phyloP scores from a whole-genome alignment of 1,140 invertebrate species.

The Trialeurodes vaporariorum region DNA sequence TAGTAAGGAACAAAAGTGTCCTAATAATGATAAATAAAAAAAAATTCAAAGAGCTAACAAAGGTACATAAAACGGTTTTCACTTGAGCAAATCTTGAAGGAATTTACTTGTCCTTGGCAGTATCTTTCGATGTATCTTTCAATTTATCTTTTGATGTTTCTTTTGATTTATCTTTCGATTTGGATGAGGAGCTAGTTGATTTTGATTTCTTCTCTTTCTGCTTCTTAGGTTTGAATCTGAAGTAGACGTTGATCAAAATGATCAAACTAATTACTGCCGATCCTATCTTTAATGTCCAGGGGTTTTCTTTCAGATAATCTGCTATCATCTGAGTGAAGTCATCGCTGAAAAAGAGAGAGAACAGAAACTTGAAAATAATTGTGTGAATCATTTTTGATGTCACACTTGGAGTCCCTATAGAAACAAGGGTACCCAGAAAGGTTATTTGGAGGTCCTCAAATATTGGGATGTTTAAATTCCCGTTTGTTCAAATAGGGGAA shows the following conservation, averaged over 20 bases:
- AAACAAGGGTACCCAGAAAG: too few relatives aligned
- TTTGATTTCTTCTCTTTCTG: neutral
- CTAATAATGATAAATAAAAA: too few relatives aligned
- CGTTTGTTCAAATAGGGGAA: too few relatives aligned
- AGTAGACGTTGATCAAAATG: neutral
- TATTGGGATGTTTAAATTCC: too few relatives aligned
- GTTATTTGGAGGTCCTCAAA: too few relatives aligned
- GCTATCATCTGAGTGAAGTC: conserved; percentile 51
- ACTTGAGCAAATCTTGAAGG: too few relatives aligned
- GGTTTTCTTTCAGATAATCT: conserved; percentile 48
- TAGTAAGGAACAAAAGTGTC: too few relatives aligned
- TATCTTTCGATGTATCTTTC: neutral
- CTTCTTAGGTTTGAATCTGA: neutral
- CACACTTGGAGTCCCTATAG: too few relatives aligned
- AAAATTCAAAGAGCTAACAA: too few relatives aligned
- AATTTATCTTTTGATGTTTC: neutral
- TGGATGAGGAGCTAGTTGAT: neutral
- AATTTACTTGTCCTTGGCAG: too few relatives aligned
- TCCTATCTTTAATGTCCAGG: conserved; percentile 52
- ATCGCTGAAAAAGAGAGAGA: conserved; percentile 47
- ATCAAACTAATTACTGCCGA: conserved; percentile 9
- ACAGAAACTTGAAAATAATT: conserved; percentile 3
- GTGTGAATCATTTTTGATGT: too few relatives aligned
- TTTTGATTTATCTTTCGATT: neutral
- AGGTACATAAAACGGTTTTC: too few relatives aligned